Conservation (phyloP, 2,888 invertebrate genomes). For the Drosophila longiperda region DNA sequence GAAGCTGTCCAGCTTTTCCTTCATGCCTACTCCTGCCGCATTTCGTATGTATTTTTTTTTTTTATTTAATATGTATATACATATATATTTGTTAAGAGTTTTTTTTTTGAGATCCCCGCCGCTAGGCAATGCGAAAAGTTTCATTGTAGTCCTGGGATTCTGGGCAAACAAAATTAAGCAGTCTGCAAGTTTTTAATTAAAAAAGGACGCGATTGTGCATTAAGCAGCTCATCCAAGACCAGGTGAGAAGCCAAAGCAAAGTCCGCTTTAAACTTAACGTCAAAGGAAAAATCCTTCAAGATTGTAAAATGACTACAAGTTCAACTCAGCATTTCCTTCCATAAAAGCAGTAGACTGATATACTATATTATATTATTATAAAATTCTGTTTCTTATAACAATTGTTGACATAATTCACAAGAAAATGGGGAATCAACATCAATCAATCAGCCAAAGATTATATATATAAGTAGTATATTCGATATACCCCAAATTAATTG, state of each 20-base stretch:
- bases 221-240: conserved; percentile 56
- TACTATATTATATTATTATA: neutral
- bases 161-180: conserved; percentile 81
- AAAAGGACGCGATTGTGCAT: conserved; percentile 74
- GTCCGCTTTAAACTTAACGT: conserved; percentile 24
- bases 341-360: neutral
- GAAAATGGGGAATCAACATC: neutral
- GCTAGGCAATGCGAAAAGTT: conserved; percentile 66
- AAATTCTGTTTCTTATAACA: neutral
- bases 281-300: conserved; percentile 18
- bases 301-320: neutral
- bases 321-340: neutral
- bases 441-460: neutral
- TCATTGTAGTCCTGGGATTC: conserved; percentile 81
- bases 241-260: conserved; percentile 36
- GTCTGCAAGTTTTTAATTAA: conserved; percentile 81
- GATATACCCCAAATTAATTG: neutral
- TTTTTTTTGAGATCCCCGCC: conserved; percentile 28
- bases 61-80: neutral
- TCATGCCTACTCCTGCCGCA: conserved; percentile 5
- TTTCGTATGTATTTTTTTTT: conserved; percentile 7
- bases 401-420: neutral
- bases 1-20: conserved; percentile 62
- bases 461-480: neutral
- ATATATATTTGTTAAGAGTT: conserved; percentile 25